Percentiles rank a stretch among this genome's conserved stretches.
Conservation (phyloP, 1,140 invertebrate species). For the Drosophila pseudoobscura region DNA sequence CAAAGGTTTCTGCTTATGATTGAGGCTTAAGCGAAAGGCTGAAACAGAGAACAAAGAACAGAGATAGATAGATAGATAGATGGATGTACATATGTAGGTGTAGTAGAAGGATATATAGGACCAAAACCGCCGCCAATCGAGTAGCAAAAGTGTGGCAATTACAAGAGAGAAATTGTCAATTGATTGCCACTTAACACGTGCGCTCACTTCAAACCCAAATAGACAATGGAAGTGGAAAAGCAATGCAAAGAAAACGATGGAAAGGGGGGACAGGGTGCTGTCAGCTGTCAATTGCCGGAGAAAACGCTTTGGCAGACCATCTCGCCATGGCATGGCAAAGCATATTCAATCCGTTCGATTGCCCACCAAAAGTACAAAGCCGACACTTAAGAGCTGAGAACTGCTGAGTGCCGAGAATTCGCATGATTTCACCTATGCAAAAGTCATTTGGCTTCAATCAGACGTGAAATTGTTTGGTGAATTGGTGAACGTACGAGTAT, state of each 20-base stretch:
- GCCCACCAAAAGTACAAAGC: neutral
- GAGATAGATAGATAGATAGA: slow-evolving; percentile 23
- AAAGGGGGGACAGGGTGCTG: neutral
- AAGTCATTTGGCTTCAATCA: slow-evolving; percentile 57
- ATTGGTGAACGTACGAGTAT: slow-evolving; percentile 1
- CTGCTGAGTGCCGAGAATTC: slow-evolving; percentile 16
- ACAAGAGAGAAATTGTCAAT: slow-evolving; percentile 59
- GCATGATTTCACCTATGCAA: slow-evolving; percentile 37
- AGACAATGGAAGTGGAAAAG: slow-evolving; percentile 2
- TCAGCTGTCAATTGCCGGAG: slow-evolving; percentile 19
- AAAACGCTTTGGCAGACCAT: too few species aligned
- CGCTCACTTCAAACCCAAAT: slow-evolving; percentile 37
- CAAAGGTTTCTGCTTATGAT: slow-evolving; percentile 27
- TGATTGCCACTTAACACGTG: slow-evolving; percentile 72
- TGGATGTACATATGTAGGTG: neutral
- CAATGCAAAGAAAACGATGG: neutral
- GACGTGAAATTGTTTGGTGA: slow-evolving; percentile 72
- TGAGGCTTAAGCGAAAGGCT: neutral
- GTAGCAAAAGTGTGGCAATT: slow-evolving; percentile 60
- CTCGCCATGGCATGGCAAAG: neutral
- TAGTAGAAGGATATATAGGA: too few species aligned
- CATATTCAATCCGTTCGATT: slow-evolving; percentile 1
- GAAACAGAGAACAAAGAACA: slow-evolving; percentile 2
- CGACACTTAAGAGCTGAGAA: slow-evolving; percentile 30
- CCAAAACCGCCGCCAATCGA: slow-evolving; percentile 24